These are phyloP conservation scores for Oncorhynchus mykiss DNA, from an alignment of 2,113 vertebrate species.

Conservation along the genomic window DNA sequence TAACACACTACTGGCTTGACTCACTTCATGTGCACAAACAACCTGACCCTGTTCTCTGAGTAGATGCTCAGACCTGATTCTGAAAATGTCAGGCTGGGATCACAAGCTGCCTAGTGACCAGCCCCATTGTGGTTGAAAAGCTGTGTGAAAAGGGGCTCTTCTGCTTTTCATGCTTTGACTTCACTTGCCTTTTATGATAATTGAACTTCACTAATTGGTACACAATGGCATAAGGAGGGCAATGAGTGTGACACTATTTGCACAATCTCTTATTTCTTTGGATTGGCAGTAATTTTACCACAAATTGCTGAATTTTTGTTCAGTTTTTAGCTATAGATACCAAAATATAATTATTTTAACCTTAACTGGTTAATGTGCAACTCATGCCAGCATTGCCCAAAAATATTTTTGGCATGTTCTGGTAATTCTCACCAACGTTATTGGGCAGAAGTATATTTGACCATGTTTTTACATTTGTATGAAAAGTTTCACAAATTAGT, in stretches of 20 bases:
- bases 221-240: constrained; percentile 44
- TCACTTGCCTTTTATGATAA: constrained; percentile 26
- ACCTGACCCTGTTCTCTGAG: background rate
- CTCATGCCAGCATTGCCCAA: too few species aligned
- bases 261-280: constrained; percentile 45
- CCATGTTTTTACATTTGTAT: too few species aligned
- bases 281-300: constrained; percentile 46
- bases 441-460: too few species aligned
- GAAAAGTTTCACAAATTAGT: too few species aligned
- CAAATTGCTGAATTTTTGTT: constrained; percentile 46
- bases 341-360: constrained; percentile 54
- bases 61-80: too few species aligned
- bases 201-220: constrained; percentile 61
- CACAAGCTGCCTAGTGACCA: constrained; percentile 58
- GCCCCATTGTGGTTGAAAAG: constrained; percentile 18
- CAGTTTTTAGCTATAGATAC: constrained; percentile 62
- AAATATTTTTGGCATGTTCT: too few species aligned
- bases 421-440: too few species aligned
- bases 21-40: constrained; percentile 57
- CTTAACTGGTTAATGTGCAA: constrained; percentile 1
- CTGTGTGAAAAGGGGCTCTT: constrained; percentile 17
- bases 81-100: background rate
- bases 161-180: constrained; percentile 37
- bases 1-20: constrained; percentile 69
- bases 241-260: constrained; percentile 57